These are phyloP conservation scores for Andrena fulva DNA, from an alignment of 2,888 invertebrate genomes.

Conservation along the genomic window DNA sequence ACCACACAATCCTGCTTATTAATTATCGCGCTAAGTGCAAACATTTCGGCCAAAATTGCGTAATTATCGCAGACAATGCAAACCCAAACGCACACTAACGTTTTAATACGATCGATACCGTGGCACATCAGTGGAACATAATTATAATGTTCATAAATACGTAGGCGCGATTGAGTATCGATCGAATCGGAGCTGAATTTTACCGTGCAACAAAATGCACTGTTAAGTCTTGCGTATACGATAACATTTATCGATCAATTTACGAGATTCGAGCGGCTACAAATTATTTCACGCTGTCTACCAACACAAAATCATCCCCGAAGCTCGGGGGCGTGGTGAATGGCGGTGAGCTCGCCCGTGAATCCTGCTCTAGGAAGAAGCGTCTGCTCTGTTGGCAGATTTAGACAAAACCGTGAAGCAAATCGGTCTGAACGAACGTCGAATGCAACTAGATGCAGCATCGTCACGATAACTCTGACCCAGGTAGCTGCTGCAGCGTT, in stretches of 20 bases:
- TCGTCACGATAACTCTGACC: slow-evolving; percentile 12
- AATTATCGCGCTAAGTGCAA: slow-evolving; percentile 26
- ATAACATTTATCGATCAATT: too few relatives aligned
- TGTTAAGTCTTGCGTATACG: not conserved
- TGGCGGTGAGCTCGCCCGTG: slow-evolving; percentile 15
- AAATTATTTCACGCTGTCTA: too few relatives aligned
- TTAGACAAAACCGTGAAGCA: slow-evolving; percentile 29
- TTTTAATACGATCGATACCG: slow-evolving; percentile 38
- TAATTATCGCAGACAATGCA: slow-evolving; percentile 37
- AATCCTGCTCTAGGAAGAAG: not conserved
- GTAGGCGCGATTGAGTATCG: not conserved
- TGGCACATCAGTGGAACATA: slow-evolving; percentile 4
- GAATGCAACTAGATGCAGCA: slow-evolving; percentile 1
- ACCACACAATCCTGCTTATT: slow-evolving; percentile 35
- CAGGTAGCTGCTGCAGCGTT: slow-evolving; percentile 1
- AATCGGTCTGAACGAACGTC: slow-evolving; percentile 16
- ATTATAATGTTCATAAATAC: slow-evolving; percentile 40
- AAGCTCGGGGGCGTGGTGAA: not conserved
- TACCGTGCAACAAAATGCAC: not conserved
- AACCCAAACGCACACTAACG: slow-evolving; percentile 24
- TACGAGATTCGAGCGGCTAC: too few relatives aligned
- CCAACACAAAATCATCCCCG: too few relatives aligned
- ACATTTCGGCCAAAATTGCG: slow-evolving; percentile 37
- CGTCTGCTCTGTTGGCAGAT: slow-evolving; percentile 15
- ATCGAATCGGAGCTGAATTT: slow-evolving; percentile 17